A percentile compares a stretch with the other conserved stretches of the same genome.
Evolutionary conservation across 2,797 vertebrate species (phyloP).

Genomic region (Fringilla coelebs): DNA sequence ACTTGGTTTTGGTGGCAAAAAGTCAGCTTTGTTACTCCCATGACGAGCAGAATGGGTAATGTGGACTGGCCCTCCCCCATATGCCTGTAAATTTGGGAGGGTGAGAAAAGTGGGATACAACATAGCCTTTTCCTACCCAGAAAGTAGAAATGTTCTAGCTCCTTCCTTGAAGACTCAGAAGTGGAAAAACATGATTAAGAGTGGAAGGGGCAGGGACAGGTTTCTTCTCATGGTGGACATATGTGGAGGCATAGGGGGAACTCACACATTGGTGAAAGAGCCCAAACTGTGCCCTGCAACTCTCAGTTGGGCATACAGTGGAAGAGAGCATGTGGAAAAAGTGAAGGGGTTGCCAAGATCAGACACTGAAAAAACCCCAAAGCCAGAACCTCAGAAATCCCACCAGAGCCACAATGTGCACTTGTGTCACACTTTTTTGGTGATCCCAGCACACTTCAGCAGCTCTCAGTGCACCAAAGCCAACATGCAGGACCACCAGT

Average conservation of each 20-base stretch:
- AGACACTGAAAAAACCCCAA: background rate
- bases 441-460: background rate
- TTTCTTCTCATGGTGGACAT: background rate
- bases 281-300: background rate
- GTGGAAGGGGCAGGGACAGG: background rate
- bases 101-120: background rate
- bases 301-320: background rate
- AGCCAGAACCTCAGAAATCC: background rate
- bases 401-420: background rate
- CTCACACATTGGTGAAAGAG: background rate
- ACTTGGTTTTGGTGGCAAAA: background rate
- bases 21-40: slow-evolving; percentile 3
- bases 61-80: background rate
- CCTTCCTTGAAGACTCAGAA: background rate
- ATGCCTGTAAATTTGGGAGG: background rate
- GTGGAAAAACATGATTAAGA: background rate
- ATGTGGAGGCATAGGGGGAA: background rate
- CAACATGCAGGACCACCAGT: background rate
- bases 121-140: background rate
- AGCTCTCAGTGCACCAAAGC: background rate
- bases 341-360: background rate
- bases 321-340: background rate
- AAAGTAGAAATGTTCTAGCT: background rate
- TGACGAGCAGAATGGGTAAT: background rate
- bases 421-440: background rate